Percentiles rank a stretch among this genome's conserved stretches.
These are phyloP conservation scores for Erebia ligea DNA, from an alignment of 2,888 invertebrate species.

Conservation along the genomic window DNA sequence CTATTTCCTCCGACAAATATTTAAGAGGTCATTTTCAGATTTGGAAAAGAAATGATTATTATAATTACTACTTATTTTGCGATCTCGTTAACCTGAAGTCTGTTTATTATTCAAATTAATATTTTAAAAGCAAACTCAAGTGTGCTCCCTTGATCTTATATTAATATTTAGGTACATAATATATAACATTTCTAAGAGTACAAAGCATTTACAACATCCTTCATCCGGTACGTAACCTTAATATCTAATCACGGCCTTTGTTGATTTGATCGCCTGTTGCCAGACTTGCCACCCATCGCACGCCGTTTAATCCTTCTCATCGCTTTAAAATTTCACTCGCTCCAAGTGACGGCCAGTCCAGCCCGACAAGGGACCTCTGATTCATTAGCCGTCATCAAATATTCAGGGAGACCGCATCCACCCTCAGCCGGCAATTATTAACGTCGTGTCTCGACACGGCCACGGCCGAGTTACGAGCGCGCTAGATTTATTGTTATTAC, in stretches of 20 bases:
- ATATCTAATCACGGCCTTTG: background rate
- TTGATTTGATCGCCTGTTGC: background rate
- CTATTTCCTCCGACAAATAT: too few species aligned
- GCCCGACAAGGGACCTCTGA: constrained; percentile 50
- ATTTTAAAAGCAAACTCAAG: background rate
- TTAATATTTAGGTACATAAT: too few species aligned
- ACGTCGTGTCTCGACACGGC: constrained; percentile 56
- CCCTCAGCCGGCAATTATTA: constrained; percentile 60
- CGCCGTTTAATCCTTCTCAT: constrained; percentile 29
- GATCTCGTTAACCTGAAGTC: too few species aligned
- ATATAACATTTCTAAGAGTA: background rate
- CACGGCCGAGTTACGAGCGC: constrained; percentile 56
- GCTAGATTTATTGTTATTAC: constrained; percentile 81
- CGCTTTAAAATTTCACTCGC: constrained; percentile 34
- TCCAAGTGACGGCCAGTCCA: constrained; percentile 33
- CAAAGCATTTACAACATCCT: background rate
- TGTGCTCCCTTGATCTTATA: background rate
- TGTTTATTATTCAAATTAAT: too few species aligned
- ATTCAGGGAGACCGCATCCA: constrained; percentile 55
- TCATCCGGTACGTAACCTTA: constrained; percentile 2
- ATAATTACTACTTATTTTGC: too few species aligned
- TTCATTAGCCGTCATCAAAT: constrained; percentile 63
- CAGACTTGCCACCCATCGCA: constrained; percentile 19
- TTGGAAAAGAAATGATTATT: too few species aligned
- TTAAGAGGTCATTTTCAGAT: too few species aligned